phyloP scores from a whole-genome alignment of 35 echinoderm and acorn worm species.

The Lytechinus variegatus region DNA sequence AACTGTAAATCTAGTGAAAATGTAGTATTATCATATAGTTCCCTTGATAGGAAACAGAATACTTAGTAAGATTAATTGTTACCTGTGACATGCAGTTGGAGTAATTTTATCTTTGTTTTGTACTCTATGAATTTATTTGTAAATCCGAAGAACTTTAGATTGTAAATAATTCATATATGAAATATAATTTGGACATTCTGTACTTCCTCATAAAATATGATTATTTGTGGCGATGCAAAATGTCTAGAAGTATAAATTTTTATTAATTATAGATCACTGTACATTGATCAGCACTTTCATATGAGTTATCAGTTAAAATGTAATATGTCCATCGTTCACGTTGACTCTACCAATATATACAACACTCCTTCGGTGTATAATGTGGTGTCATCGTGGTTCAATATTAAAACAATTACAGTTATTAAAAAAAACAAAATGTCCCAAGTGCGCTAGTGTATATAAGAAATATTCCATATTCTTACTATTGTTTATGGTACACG shows the following conservation, averaged over 20 bases:
- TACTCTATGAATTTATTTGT: not conserved
- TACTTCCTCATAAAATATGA: not conserved
- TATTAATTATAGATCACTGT: not conserved
- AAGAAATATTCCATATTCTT: not conserved
- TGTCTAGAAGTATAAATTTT: not conserved
- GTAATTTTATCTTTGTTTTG: not conserved
- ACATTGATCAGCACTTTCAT: not conserved
- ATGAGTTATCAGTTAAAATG: not conserved
- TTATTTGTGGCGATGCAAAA: not conserved
- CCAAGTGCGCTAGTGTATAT: not conserved
- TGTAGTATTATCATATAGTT: not conserved
- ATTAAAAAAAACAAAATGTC: not conserved
- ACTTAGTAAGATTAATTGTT: not conserved
- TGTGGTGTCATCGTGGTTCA: not conserved
- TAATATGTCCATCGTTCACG: not conserved
- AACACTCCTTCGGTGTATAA: not conserved
- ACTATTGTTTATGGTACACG: not conserved
- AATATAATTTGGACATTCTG: not conserved
- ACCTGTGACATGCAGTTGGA: not conserved
- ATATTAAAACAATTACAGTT: not conserved
- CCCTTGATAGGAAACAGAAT: not conserved
- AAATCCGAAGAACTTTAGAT: not conserved
- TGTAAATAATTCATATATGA: not conserved
- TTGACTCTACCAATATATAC: not conserved
- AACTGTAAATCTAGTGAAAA: not conserved